Evolutionary conservation across 2,888 invertebrate genomes (phyloP).

Genomic region (Ectemnius cavifrons): DNA sequence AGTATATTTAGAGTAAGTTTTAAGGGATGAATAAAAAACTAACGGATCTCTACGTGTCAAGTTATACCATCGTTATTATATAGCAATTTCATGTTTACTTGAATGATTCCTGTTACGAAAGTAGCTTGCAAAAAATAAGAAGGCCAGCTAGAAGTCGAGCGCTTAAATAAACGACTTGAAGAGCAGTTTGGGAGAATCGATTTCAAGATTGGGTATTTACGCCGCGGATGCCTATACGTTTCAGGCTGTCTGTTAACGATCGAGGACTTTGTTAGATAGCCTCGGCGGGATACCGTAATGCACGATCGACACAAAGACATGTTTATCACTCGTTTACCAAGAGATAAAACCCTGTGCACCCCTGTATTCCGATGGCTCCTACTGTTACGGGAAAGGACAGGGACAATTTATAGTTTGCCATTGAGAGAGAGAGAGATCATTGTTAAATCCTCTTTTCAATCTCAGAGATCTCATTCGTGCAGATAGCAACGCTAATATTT

Average conservation of each 20-base stretch:
- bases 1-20: neutral
- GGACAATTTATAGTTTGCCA: constrained; percentile 17
- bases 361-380: constrained; percentile 6
- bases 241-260: constrained; percentile 51
- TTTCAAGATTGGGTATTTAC: constrained; percentile 31
- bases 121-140: no score
- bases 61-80: constrained; percentile 14
- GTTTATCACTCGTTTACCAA: constrained; percentile 48
- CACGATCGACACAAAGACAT: constrained; percentile 27
- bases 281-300: constrained; percentile 35
- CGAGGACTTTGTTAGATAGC: constrained; percentile 38
- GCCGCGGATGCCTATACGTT: constrained; percentile 28
- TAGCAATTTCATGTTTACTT: neutral
- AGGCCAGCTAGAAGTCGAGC: neutral
- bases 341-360: constrained; percentile 25
- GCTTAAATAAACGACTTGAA: neutral
- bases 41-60: neutral
- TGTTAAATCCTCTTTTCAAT: no score
- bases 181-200: constrained; percentile 7
- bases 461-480: no score
- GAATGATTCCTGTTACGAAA: no score
- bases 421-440: neutral
- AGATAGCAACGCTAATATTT: no score
- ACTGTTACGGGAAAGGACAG: neutral
- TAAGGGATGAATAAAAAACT: constrained; percentile 3